phyloP scores from a whole-genome alignment of 2,888 invertebrate species.

The Pseudococcus jackbeardsleyi region DNA sequence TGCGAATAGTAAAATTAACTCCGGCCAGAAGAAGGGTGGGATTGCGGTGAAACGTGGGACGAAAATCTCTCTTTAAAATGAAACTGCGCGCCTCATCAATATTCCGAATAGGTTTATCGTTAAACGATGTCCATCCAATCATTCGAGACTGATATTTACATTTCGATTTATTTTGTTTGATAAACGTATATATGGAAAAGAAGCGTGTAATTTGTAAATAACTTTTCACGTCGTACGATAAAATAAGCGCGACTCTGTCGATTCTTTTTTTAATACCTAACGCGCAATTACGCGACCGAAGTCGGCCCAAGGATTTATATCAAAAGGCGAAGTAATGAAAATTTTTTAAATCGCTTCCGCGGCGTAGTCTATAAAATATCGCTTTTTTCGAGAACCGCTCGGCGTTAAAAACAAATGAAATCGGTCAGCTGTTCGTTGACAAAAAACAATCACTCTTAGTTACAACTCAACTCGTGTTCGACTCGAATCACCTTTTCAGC shows the following conservation, averaged over 20 bases:
- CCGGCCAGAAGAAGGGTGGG: background rate
- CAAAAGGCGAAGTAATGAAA: too few relatives aligned
- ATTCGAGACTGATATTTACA: conserved; percentile 41
- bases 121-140: conserved; percentile 54
- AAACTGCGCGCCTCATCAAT: conserved; percentile 39
- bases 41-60: background rate
- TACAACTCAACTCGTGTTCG: conserved; percentile 23
- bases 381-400: background rate
- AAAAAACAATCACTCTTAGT: conserved; percentile 45
- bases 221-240: conserved; percentile 7
- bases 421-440: conserved; percentile 33
- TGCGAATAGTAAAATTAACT: conserved; percentile 29
- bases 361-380: too few relatives aligned
- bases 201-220: conserved; percentile 30
- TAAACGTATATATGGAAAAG: conserved; percentile 17
- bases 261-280: too few relatives aligned
- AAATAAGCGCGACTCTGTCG: too few relatives aligned
- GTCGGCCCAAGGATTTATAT: too few relatives aligned
- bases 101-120: conserved; percentile 50
- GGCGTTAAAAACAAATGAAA: conserved; percentile 24
- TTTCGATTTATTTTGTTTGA: conserved; percentile 52
- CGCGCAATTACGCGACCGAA: too few relatives aligned
- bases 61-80: conserved; percentile 39
- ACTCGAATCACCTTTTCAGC: conserved; percentile 31
- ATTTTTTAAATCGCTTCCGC: too few relatives aligned